Evolutionary conservation across 2,113 vertebrate species (phyloP), one percentile per base, ranked within the genome.

Genomic region (Maccullochella peelii): DNA sequence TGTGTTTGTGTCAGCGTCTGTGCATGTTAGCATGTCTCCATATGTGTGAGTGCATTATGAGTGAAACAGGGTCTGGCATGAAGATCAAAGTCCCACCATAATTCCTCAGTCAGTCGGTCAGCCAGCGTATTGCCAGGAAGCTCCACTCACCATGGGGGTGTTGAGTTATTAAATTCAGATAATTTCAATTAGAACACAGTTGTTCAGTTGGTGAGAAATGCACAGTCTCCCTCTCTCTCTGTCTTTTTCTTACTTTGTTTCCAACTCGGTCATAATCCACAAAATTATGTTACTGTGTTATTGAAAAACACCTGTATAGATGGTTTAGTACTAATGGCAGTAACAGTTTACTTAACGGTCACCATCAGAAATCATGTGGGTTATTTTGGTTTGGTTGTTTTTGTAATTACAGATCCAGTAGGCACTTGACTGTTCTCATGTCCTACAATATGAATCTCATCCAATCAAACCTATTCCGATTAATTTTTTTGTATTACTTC

Each of bases 61-160:
- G 81, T 75, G 79, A 88, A 90, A 88, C 81, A 38, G 73, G 38
- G 57, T 82, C 87, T 93, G 93, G 91, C 91, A 62, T 50, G 52
- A 70, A 92, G 87, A 94, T 95, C 90, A 94, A 94, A 94, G 93
- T 88, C 69, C 76, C 85, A 70, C 79, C 78, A 77, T 91, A 90
- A 87, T 85, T 92, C 62, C 67, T 85, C 75, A 55, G 78, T 80
- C 44, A 47, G 44, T 15, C 67, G 59, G 78, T 47, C 73, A 84
- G 83, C 72, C 82, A 72, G 80, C 70, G 15, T 68, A 68, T 69
- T 94, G 86, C 91, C 82, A 84, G 92, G 87, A 94, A 92, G 73
- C 90, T 79, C 84, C 69, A 16, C 74, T 80, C 83, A 88, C 86
- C 40, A 73, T n/a, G 27, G 79, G 81, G 81, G 85, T 78, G 65